These are phyloP conservation scores for Branchellion lobata DNA, from an alignment of 2,888 invertebrate species.

Conservation along the genomic window DNA sequence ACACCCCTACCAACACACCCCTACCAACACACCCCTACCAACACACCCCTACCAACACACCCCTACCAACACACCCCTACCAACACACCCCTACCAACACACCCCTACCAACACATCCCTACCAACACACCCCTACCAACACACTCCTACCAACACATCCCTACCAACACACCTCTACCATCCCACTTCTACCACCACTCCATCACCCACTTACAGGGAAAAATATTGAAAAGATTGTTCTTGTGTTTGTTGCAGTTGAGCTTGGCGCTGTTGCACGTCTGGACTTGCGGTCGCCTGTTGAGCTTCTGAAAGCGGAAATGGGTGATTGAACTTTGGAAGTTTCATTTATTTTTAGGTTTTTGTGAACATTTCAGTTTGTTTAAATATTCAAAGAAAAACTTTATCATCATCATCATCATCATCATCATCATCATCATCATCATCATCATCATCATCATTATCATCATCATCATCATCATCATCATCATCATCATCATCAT, in stretches of 20 bases:
- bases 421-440: constrained; percentile 39
- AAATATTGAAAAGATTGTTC: constrained; percentile 77
- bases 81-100: no score
- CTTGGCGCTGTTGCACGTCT: constrained; percentile 91
- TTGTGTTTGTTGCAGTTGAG: constrained; percentile 95
- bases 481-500: constrained; percentile 39
- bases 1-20: no score
- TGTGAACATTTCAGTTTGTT: neutral
- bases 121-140: no score
- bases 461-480: constrained; percentile 38
- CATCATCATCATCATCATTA: constrained; percentile 40
- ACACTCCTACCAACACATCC: no score
- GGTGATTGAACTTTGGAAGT: neutral
- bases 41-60: no score
- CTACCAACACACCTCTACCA: no score
- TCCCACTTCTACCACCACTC: neutral
- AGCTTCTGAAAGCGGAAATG: constrained; percentile 72
- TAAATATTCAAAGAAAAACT: no score
- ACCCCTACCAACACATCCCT: no score
- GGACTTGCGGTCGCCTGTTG: constrained; percentile 87
- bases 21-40: no score
- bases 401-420: constrained; percentile 21
- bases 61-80: no score
- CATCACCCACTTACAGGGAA: constrained; percentile 35
- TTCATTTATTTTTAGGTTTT: neutral